These are phyloP conservation scores for Coilia nasus DNA, from an alignment of 2,797 vertebrate species.

Conservation along the genomic window DNA sequence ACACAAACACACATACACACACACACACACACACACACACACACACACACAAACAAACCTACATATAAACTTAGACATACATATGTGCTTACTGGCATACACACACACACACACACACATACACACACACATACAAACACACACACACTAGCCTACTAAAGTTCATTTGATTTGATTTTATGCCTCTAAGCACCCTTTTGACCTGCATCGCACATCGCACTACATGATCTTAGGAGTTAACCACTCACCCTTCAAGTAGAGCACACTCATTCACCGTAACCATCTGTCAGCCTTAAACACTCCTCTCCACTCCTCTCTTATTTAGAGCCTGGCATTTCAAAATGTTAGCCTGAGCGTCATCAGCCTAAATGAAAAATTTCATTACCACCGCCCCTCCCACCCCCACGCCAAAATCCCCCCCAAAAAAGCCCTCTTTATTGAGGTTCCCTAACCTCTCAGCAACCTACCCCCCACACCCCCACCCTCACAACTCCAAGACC, in stretches of 20 bases:
- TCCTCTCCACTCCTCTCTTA: not conserved
- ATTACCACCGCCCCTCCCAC: not conserved
- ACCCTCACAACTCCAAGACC: not conserved
- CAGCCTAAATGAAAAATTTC: not conserved
- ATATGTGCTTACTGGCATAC: not conserved
- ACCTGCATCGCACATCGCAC: not conserved
- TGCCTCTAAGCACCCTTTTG: not conserved
- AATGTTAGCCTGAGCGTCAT: slow-evolving; percentile 8
- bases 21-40: slow-evolving; percentile 1
- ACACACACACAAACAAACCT: not conserved
- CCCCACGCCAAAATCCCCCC: not conserved
- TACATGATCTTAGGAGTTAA: not conserved
- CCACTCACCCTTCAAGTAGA: not conserved
- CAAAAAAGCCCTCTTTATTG: not conserved
- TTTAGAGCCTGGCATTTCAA: not conserved
- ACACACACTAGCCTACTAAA: not conserved
- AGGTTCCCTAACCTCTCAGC: not conserved
- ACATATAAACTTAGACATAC: not conserved
- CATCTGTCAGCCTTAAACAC: slow-evolving; percentile 2
- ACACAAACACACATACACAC: not conserved
- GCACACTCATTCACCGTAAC: not conserved
- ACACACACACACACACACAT: not conserved
- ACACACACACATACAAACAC: not conserved
- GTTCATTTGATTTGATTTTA: not conserved
- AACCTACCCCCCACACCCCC: not conserved